Percentiles rank a stretch among this genome's conserved stretches.
Conservation (phyloP, 2,888 invertebrate genomes). For the Drosophila meridionalis region DNA sequence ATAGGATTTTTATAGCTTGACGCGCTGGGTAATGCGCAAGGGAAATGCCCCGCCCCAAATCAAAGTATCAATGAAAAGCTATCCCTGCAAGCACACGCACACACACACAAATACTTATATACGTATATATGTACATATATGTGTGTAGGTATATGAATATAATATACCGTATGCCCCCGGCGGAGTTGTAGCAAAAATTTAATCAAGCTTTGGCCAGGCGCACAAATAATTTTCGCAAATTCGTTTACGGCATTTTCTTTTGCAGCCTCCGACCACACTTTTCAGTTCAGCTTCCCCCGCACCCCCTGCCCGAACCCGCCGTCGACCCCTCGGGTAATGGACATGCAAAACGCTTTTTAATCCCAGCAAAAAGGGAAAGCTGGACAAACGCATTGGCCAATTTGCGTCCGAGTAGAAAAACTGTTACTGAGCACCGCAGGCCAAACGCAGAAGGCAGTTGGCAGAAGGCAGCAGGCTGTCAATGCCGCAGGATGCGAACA, state of each 20-base stretch:
- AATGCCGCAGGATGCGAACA: conserved; percentile 36
- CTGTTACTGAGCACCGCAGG: conserved; percentile 49
- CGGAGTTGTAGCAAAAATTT: conserved; percentile 63
- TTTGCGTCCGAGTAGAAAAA: conserved; percentile 53
- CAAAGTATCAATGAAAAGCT: conserved; percentile 70
- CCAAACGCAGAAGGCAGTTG: conserved; percentile 37
- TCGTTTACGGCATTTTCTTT: conserved; percentile 70
- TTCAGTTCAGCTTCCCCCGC: not conserved
- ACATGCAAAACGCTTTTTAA: conserved; percentile 75
- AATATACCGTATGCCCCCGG: conserved; percentile 61
- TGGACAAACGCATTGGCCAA: conserved; percentile 68
- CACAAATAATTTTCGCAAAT: conserved; percentile 73
- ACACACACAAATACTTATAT: not conserved
- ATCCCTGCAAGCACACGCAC: conserved; percentile 29
- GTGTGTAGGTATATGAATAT: conserved; percentile 26
- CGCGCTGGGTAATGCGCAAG: conserved; percentile 45
- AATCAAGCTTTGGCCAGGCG: conserved; percentile 63
- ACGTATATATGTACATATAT: not conserved
- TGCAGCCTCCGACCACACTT: conserved; percentile 6
- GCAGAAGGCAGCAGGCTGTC: conserved; percentile 46
- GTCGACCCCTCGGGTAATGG: conserved; percentile 36
- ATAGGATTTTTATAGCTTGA: conserved; percentile 33
- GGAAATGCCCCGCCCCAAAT: conserved; percentile 54
- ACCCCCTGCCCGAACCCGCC: not conserved
- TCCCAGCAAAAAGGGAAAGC: conserved; percentile 46